Conservation (phyloP, 2,113 vertebrate genomes). For the Heptranchias perlo region DNA sequence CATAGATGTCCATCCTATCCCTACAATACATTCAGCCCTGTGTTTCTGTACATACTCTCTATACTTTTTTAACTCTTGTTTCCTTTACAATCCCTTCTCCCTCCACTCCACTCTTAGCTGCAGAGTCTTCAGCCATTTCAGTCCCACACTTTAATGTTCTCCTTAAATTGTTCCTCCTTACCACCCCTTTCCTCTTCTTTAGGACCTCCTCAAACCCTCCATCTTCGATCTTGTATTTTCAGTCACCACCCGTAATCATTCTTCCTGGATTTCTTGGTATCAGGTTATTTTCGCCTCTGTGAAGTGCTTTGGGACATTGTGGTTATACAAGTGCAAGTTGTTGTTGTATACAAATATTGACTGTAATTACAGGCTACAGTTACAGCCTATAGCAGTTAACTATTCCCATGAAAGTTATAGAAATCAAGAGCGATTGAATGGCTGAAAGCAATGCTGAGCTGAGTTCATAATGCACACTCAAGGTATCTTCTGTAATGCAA, state of each 20-base stretch:
- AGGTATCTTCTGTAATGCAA: too few relatives aligned
- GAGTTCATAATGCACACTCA: too few relatives aligned
- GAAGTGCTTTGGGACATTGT: neutral
- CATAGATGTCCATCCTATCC: neutral
- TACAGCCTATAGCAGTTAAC: neutral
- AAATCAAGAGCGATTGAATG: neutral
- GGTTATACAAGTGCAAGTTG: too few relatives aligned
- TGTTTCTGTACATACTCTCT: neutral
- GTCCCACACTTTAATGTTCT: neutral
- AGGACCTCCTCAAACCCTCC: neutral
- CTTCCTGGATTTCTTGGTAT: neutral
- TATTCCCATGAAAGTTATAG: neutral
- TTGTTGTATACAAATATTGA: neutral
- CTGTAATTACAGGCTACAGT: neutral
- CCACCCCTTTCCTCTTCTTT: neutral
- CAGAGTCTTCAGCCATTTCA: neutral
- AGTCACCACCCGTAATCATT: neutral
- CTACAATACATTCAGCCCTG: neutral
- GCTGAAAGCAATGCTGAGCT: neutral
- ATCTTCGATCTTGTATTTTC: neutral
- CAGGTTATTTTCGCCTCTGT: neutral
- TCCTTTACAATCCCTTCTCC: neutral
- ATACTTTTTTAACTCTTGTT: neutral
- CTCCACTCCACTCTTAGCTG: neutral
- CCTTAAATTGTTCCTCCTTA: neutral